Base-by-base conservation (phyloP, 2,888 invertebrate species). In the Tineola bisselliella region DNA sequence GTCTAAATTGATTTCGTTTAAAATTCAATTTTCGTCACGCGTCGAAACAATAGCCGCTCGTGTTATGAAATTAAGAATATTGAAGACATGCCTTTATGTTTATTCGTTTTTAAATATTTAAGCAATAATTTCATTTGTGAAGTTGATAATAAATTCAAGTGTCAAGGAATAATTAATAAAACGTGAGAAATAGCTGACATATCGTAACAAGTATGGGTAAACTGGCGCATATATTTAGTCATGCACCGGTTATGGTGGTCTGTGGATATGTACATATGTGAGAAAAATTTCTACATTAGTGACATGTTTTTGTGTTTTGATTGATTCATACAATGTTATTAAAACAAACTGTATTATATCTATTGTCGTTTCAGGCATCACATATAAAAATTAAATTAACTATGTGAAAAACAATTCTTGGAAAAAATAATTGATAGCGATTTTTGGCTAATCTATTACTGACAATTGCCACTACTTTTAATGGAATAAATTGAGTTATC, bases 181-280 rank as follows among this genome's bases (percentile, higher is more conserved):
- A 79, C 77, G 80, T 82, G 81, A 77, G 81, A 83, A 79, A 78
- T 77, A 73, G 67, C 70, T 81, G 79, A 78, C 80, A 83, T 81
- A 79, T 77, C 72, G 67, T 69, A 66, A 68, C 70, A 62, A 64
- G 63, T 70, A 72, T 67, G 70, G 68, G 59, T 63, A 65, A 67
- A 63, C 60, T 65, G 60, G 43, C 64, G 68, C 66, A 66, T 71
- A 69, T 66, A 68, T 69, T 72, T 71, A 67, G 18, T 59, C 44
- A 31, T 58, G 58, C 33, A 5, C 58, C 33, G 17, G 33, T 31
- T 58, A 58, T 58, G 58, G 58, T 17, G 17, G 33, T 33, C 18
- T 10, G 48, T 48, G 17, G 30, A 17, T 33, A 31, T 58, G 33
- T 4, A 25, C 25, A 6, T 30, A 58, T 58, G 58, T 58, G 58